phyloP scores from a whole-genome alignment of 2,888 invertebrate genomes.

The Chloroclystis v-ata region DNA sequence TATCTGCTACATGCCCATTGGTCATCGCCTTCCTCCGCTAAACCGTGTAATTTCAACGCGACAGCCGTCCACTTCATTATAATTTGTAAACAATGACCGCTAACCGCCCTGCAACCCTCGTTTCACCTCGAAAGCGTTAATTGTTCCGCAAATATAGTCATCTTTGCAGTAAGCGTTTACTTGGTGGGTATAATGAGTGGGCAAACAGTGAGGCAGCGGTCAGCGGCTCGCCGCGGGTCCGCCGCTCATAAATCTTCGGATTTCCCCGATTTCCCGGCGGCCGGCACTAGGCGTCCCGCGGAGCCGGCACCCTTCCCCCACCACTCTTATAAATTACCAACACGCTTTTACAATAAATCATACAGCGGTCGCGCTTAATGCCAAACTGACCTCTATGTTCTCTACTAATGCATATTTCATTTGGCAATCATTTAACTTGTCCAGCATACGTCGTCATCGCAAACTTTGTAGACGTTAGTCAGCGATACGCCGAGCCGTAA shows the following conservation, averaged over 20 bases:
- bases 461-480: conserved; percentile 52
- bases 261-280: conserved; percentile 69
- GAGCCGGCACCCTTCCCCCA: conserved; percentile 45
- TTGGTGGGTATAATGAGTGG: conserved; percentile 74
- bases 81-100: conserved; percentile 58
- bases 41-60: conserved; percentile 36
- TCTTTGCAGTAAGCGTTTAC: conserved; percentile 73
- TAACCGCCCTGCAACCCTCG: conserved; percentile 58
- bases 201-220: conserved; percentile 65
- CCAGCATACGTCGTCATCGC: conserved; percentile 35
- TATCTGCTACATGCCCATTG: conserved; percentile 35
- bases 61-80: conserved; percentile 33
- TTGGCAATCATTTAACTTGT: conserved; percentile 35
- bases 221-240: conserved; percentile 58
- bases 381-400: conserved; percentile 37
- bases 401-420: conserved; percentile 50
- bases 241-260: conserved; percentile 72
- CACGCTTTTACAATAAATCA: conserved; percentile 75
- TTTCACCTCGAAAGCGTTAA: conserved; percentile 72
- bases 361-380: conserved; percentile 71
- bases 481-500: conserved; percentile 55
- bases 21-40: conserved; percentile 6
- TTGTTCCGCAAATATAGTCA: conserved; percentile 76
- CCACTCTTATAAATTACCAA: conserved; percentile 76
- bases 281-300: conserved; percentile 48